Evolutionary conservation across 2,888 invertebrate species (phyloP).

Genomic region (Suillia variegata): DNA sequence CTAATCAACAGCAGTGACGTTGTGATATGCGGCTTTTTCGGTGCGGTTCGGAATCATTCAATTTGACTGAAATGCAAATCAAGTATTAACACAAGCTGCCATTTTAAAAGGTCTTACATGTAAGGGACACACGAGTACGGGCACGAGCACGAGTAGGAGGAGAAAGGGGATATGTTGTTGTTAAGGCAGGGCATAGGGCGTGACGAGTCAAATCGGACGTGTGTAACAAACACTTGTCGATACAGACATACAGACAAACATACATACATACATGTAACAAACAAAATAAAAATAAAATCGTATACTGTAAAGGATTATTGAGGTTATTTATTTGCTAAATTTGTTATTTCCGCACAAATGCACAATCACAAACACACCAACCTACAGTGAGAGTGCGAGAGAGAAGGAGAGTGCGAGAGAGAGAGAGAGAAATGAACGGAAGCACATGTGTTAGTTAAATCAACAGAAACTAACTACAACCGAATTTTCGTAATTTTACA

Average conservation of each 20-base stretch:
- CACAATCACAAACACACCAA: slow-evolving; percentile 34
- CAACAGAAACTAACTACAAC: no score
- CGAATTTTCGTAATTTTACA: slow-evolving; percentile 30
- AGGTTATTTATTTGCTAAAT: slow-evolving; percentile 53
- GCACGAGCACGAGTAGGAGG: not conserved
- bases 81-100: slow-evolving; percentile 43
- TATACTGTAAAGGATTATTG: slow-evolving; percentile 52
- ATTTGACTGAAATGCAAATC: slow-evolving; percentile 53
- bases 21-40: no score
- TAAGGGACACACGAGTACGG: not conserved
- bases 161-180: not conserved
- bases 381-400: slow-evolving; percentile 17
- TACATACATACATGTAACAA: not conserved
- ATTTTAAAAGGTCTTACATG: slow-evolving; percentile 15
- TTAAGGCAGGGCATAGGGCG: not conserved
- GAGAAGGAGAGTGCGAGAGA: slow-evolving; percentile 1
- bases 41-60: slow-evolving; percentile 39
- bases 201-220: not conserved
- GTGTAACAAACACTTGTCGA: not conserved
- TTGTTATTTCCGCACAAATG: slow-evolving; percentile 52
- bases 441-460: not conserved
- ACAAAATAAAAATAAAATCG: slow-evolving; percentile 22
- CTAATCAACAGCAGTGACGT: no score
- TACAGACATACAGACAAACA: not conserved
- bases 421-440: not conserved